These are phyloP conservation scores for Danaus plexippus DNA, from an alignment of 1,140 invertebrate species.

Conservation along the genomic window DNA sequence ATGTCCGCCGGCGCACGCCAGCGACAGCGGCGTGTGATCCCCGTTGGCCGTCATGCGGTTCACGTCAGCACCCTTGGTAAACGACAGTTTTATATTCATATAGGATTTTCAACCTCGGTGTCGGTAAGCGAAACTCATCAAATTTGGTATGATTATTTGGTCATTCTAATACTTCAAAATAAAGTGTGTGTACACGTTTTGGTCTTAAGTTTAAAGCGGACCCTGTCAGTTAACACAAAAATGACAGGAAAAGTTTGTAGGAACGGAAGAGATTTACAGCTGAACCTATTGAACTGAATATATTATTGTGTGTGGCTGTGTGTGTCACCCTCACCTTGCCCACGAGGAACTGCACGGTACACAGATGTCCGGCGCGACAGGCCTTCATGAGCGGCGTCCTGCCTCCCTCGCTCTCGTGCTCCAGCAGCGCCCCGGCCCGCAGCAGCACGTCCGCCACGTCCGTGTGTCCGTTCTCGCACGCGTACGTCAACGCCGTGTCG, in stretches of 20 bases:
- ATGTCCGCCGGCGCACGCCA: conserved; percentile 97
- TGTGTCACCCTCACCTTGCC: conserved; percentile 73
- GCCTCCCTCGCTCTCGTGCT: conserved; percentile 94
- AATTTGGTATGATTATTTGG: no score
- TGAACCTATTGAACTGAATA: no score
- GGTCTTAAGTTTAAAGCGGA: no score
- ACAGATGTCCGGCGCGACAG: conserved; percentile 98
- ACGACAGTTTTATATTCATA: not conserved
- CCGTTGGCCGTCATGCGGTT: conserved; percentile 96
- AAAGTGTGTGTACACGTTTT: no score
- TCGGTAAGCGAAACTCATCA: no score
- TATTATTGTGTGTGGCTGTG: no score
- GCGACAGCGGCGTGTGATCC: conserved; percentile 96
- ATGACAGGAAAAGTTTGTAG: no score
- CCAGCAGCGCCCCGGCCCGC: conserved; percentile 91
- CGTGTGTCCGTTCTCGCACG: conserved; percentile 97
- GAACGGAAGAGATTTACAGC: no score
- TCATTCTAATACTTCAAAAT: no score
- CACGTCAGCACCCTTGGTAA: conserved; percentile 85
- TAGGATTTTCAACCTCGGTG: no score
- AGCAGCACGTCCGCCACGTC: conserved; percentile 93
- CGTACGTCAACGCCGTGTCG: conserved; percentile 97
- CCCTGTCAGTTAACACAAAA: no score
- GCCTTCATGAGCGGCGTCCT: conserved; percentile 98
- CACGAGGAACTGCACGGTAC: conserved; percentile 96